These are phyloP conservation scores for Camponotus vicinus DNA, from an alignment of 1,140 invertebrate species.

Conservation along the genomic window DNA sequence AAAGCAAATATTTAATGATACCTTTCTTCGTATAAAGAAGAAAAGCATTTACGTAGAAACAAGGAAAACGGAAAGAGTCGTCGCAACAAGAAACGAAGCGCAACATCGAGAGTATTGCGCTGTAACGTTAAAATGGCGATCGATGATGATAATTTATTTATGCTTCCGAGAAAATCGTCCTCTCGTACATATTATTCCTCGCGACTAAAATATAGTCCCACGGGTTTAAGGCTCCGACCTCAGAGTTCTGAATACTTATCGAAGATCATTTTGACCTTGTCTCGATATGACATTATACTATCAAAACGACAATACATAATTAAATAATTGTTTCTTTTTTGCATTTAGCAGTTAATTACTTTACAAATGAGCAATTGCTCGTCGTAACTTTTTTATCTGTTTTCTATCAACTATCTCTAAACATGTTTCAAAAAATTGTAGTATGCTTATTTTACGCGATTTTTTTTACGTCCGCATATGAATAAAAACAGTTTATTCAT, in stretches of 20 bases:
- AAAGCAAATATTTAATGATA: slow-evolving; percentile 50
- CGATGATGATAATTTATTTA: slow-evolving; percentile 62
- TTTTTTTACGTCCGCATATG: neutral
- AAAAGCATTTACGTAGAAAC: neutral
- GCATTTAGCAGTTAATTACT: neutral
- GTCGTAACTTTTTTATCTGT: neutral
- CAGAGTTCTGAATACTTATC: neutral
- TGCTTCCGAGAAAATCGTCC: slow-evolving; percentile 57
- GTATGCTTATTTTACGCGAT: neutral
- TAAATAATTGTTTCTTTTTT: neutral
- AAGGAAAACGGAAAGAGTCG: slow-evolving; percentile 2
- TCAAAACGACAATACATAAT: neutral
- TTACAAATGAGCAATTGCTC: neutral
- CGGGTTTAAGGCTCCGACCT: neutral
- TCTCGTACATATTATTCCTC: neutral
- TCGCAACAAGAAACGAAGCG: slow-evolving; percentile 21
- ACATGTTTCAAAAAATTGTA: neutral
- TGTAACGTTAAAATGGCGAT: slow-evolving; percentile 22
- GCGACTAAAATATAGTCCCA: neutral
- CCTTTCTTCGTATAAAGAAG: slow-evolving; percentile 18
- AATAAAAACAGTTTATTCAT: slow-evolving; percentile 4
- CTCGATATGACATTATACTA: neutral
- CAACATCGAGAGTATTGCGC: slow-evolving; percentile 1
- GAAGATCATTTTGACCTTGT: slow-evolving; percentile 17
- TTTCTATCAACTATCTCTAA: neutral